phyloP scores from a whole-genome alignment of 37 sponge, comb jelly and placozoan species.

The Tethya wilhelma region DNA sequence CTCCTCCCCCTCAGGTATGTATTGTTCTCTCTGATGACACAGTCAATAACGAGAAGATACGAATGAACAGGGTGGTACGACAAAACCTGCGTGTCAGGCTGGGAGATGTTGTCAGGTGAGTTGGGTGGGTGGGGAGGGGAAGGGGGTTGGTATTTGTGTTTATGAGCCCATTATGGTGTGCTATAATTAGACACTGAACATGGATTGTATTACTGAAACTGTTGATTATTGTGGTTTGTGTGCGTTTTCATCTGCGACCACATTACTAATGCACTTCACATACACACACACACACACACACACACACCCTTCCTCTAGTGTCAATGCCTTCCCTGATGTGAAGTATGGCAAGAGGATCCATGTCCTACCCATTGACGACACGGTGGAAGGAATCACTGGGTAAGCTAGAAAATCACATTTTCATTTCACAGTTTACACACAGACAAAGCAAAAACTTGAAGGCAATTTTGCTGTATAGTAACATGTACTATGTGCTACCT shows the following conservation, averaged over 20 bases:
- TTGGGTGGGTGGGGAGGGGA: background rate
- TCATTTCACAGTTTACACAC: too few species aligned
- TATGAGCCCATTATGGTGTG: too few species aligned
- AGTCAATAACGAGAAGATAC: constrained; percentile 87
- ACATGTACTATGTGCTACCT: too few species aligned
- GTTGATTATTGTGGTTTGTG: too few species aligned
- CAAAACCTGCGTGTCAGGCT: constrained; percentile 93
- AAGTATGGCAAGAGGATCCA: constrained; percentile 98
- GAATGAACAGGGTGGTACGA: constrained; percentile 96
- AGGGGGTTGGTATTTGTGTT: too few species aligned
- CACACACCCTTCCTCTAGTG: too few species aligned
- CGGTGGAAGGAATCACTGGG: constrained; percentile 98
- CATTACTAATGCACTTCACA: too few species aligned
- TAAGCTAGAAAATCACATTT: constrained; percentile 28
- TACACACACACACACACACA: too few species aligned
- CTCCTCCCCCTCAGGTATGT: constrained; percentile 62
- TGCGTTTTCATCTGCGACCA: too few species aligned
- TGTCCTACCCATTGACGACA: constrained; percentile 98
- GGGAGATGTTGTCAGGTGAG: constrained; percentile 90
- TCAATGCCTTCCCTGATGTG: constrained; percentile 96
- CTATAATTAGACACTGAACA: too few species aligned
- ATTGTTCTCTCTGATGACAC: constrained; percentile 98
- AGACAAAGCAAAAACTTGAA: background rate
- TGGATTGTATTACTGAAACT: too few species aligned
- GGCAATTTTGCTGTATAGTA: background rate